Conservation (phyloP, 2,888 invertebrate genomes). For the Microctonus brassicae region DNA sequence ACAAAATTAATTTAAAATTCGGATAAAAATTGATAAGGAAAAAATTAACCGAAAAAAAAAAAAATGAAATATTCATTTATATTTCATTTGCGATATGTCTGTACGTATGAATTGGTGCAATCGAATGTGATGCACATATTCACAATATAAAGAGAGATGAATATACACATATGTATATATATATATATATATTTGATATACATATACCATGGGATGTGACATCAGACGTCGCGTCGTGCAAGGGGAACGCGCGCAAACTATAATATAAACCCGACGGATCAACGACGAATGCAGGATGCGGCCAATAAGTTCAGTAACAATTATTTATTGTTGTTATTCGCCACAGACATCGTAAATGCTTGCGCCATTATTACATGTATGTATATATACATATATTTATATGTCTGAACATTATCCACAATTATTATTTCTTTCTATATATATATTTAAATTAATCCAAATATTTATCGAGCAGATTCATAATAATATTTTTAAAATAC, state of each 20-base stretch:
- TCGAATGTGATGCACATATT: not conserved
- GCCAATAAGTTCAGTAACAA: slow-evolving; percentile 66
- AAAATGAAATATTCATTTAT: no score
- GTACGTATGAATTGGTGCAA: no score
- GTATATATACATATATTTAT: no score
- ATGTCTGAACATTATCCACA: no score
- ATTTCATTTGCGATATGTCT: no score
- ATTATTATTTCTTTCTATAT: no score
- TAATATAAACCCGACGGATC: slow-evolving; percentile 51
- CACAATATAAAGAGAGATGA: slow-evolving; percentile 1
- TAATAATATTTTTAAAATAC: no score
- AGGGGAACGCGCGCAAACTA: not conserved
- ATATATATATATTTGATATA: slow-evolving; percentile 21
- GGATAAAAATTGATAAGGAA: not conserved
- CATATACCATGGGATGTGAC: slow-evolving; percentile 24
- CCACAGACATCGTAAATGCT: slow-evolving; percentile 49
- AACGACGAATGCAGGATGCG: slow-evolving; percentile 65
- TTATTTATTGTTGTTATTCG: slow-evolving; percentile 64
- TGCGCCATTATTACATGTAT: not conserved
- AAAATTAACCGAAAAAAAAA: not conserved
- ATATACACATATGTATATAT: slow-evolving; percentile 2
- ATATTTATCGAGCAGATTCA: no score
- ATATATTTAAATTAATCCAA: no score
- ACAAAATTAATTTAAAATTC: not conserved
- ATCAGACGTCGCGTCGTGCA: slow-evolving; percentile 54